Evolutionary conservation across 2,888 invertebrate species (phyloP), one percentile per base, ranked within the genome.

Genomic region (Nycteola revayana): DNA sequence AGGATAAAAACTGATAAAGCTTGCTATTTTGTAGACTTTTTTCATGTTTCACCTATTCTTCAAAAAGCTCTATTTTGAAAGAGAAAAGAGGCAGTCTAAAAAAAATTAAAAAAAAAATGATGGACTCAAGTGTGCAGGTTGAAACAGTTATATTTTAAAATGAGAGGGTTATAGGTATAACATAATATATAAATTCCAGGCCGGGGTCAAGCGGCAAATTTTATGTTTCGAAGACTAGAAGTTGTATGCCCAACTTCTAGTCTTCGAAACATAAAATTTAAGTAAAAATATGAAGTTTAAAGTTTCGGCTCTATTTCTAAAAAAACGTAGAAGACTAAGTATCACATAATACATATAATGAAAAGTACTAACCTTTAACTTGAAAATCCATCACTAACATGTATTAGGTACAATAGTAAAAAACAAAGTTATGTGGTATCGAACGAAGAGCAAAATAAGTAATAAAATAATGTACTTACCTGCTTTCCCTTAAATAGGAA

Each of bases 321-420:
- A 21, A n/a, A n/a, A n/a, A n/a, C 7, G 4, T 2, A 5, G 2
- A 3, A 21, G 7, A 21, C 3, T 21, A 21, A 5, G 7, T 7
- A 6, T 21, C 7, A 7, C 2, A n/a, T 5, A 21, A 21, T 7
- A n/a, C 3, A 5, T n/a, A 21, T n/a, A 21, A 21, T 21, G 7
- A 21, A 21, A 21, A 21, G 21, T 21, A 7, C 25, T 28, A 28
- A 6, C 10, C 17, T 21, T 21, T n/a, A 31, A n/a, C 21, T n/a
- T n/a, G 7, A 21, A 21, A 7, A 21, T 21, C 21, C 21, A n/a
- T 21, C 21, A 21, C 7, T 14, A 14, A 21, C 2, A n/a, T 18
- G 7, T 21, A n/a, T 21, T 21, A 2, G 7, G 7, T 2, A 21
- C 3, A n/a, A n/a, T 2, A 5, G 2, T 5, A 21, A 21, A 2